These are phyloP conservation scores for Phycodurus eques DNA, from an alignment of 2,113 vertebrate genomes.

Conservation along the genomic window DNA sequence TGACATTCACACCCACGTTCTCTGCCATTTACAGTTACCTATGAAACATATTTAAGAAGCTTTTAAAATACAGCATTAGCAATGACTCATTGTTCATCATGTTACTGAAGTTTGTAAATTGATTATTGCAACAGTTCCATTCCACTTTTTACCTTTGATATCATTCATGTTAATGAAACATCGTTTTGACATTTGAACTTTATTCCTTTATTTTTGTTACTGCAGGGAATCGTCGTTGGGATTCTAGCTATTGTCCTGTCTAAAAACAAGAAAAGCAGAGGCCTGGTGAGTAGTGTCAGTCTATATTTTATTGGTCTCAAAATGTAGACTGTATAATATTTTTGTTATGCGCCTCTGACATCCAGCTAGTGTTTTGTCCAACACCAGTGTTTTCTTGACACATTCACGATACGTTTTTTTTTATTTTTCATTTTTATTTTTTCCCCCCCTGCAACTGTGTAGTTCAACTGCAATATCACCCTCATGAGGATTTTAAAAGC, in stretches of 20 bases:
- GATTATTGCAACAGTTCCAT: not conserved
- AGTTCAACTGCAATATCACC: not conserved
- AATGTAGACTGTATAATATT: not conserved
- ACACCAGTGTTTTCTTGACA: not conserved
- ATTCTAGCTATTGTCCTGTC: conserved; percentile 80
- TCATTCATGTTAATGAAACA: not conserved
- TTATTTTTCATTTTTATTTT: too few relatives aligned
- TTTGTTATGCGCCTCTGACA: not conserved
- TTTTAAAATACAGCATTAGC: too few relatives aligned
- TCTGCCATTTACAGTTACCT: too few relatives aligned
- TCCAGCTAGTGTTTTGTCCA: not conserved
- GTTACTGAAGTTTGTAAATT: not conserved
- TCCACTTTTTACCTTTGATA: not conserved
- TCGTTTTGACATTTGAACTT: not conserved
- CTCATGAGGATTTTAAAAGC: not conserved
- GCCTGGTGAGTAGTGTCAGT: conserved; percentile 71
- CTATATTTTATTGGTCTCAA: not conserved
- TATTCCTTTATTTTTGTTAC: not conserved
- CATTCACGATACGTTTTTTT: not conserved
- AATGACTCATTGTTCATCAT: not conserved
- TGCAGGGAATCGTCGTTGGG: conserved; percentile 72
- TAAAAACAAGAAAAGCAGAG: conserved; percentile 65
- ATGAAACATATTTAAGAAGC: too few relatives aligned
- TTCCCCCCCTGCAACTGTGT: not conserved
- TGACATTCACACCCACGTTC: too few relatives aligned